These are phyloP conservation scores for Aythya baeri DNA, from an alignment of 2,113 vertebrate genomes.

Conservation along the genomic window DNA sequence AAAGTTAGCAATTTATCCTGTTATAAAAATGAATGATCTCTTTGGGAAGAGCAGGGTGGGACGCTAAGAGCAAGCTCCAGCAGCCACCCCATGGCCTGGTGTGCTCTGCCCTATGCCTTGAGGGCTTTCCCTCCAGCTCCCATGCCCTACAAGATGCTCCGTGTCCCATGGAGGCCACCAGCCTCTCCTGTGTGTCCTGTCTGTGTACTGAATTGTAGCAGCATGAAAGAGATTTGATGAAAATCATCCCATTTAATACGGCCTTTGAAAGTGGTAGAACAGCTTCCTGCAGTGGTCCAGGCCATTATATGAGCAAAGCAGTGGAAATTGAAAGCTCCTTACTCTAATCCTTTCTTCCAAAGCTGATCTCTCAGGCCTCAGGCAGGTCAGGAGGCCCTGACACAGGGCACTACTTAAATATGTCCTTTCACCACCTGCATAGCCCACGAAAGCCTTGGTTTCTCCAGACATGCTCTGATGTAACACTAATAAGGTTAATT, in stretches of 20 bases:
- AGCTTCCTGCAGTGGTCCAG: background rate
- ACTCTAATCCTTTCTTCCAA: background rate
- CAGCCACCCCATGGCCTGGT: background rate
- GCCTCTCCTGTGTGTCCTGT: background rate
- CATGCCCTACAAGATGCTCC: rapidly evolving
- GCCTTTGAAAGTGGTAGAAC: background rate
- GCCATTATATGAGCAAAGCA: background rate
- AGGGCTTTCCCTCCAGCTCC: background rate
- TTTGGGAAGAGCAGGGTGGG: background rate
- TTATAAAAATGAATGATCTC: background rate
- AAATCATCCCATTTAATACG: background rate
- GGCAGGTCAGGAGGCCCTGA: background rate
- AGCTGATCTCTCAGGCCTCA: background rate
- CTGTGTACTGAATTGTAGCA: background rate
- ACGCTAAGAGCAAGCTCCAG: background rate
- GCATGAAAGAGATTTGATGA: background rate
- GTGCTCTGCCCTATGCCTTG: background rate
- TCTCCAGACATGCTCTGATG: background rate
- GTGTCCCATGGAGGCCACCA: rapidly evolving
- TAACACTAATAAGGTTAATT: background rate
- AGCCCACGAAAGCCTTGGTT: background rate
- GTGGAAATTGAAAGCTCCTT: background rate
- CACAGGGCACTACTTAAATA: background rate
- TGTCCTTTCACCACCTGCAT: background rate
- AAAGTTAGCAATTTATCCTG: background rate